Base-by-base conservation (phyloP, 2,113 vertebrate genomes). In the Aspidoscelis tigris region DNA sequence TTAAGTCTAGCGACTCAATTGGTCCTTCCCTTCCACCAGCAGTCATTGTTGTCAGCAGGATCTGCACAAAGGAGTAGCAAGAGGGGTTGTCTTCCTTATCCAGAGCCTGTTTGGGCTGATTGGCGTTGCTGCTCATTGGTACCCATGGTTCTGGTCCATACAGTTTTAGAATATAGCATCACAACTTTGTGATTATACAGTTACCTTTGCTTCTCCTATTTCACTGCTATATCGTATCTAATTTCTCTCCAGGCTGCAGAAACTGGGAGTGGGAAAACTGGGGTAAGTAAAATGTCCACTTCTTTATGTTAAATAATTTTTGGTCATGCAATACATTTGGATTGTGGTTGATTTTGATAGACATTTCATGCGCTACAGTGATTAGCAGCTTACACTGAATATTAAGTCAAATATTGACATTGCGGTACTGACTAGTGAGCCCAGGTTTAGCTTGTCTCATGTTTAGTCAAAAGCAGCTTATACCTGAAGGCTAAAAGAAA, bases 261-360 rank as follows among this genome's bases (percentile, higher is more conserved):
- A 95, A 99, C 99, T 0, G 98, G 99, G 5, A 99, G 99, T 87
- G 99, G 99, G 21, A 99, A 99, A 96, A 99, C 98, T 80, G 99
- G 99, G 86, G 99, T 99, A 96, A 97, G 98, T 98, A 91, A 83
- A 26, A 77, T 65, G 84, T 71, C 69, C 76, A 84, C 65, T 78
- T 18, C 65, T 39, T 4, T 80, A 8, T 81, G 1, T 33, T 66
- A 81, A 55, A 53, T 39, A 78, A 24, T 77, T 69, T 88, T 86
- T 82, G 26, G 22, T 5, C 9, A 8, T 68, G 58, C 18, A 11
- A 18, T 4, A 53, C 2, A 26, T 8, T 84, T 22, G 39, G 55
- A 1, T 21, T 82, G 10, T 26, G 33, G 5, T 2, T 18, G n/a
- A 8, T 26, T 55, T 22, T 41, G 4, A n/a, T n/a, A 50, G 44